Evolutionary conservation across 2,888 invertebrate genomes (phyloP), one percentile per base, ranked within the genome.

Genomic region (Parnassius glacialis): DNA sequence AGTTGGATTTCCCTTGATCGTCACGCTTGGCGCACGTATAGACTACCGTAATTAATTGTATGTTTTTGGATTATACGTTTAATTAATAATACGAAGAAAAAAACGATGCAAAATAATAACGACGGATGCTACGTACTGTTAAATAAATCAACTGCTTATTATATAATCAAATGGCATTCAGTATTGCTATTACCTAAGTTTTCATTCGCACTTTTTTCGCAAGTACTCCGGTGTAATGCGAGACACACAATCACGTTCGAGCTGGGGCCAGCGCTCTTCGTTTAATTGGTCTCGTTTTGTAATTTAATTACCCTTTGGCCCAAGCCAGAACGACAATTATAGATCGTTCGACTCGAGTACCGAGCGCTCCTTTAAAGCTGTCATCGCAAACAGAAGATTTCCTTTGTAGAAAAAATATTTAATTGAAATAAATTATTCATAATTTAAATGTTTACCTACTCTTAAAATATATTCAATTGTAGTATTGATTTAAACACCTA

Each of bases 251-350:
- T 67, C 71, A 69, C 68, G 66, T 61, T 61, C 68, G 69, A 68
- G 66, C 67, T n/a, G 45, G 64, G 73, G 64, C 71, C 68, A 74
- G 81, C 74, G 76, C 76, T 74, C 70, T 78, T 77, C 80, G 78
- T 79, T 81, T 81, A 85, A 87, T 88, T 86, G 90, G 87, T 84
- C 88, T 75, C 90, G 79, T 90, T 90, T 90, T 88, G 83, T 91
- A 90, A 91, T 91, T 89, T 90, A 90, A 91, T 91, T 91, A 87
- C 85, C 90, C 90, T 91, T 88, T 90, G 88, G 81, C 90, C 91
- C 79, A 82, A 81, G 84, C 83, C 84, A 81, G 79, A 74, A 81
- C 79, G 82, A 79, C 90, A 90, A 90, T 90, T 90, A 88, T 80
- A 84, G 79, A 83, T 84, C 80, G 83, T 80, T 80, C 81, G 80